phyloP scores from a whole-genome alignment of 2,797 vertebrate genomes.

The Mormyrops boulengeri region DNA sequence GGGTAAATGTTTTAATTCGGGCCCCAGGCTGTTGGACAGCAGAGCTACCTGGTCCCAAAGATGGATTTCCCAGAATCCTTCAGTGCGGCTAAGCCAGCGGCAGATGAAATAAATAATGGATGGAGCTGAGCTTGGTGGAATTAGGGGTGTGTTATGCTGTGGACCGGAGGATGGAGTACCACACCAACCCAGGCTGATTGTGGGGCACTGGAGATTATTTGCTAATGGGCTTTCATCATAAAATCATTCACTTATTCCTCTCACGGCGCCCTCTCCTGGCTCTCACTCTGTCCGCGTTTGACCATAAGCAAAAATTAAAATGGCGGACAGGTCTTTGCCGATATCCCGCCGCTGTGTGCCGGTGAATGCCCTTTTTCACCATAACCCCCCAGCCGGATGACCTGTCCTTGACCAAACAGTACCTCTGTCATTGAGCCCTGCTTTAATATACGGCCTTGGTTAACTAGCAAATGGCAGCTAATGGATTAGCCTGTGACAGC shows the following conservation, averaged over 20 bases:
- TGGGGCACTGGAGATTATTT: not conserved
- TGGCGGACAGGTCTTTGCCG: not conserved
- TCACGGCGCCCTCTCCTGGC: not conserved
- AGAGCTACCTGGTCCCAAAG: not conserved
- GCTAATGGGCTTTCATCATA: not conserved
- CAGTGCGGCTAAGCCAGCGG: not conserved
- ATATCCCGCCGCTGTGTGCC: not conserved
- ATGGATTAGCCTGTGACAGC: not conserved
- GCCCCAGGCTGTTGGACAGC: not conserved
- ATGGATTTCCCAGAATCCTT: constrained; percentile 16
- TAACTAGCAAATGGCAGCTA: not conserved
- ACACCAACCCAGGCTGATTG: not conserved
- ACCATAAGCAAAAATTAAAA: not conserved
- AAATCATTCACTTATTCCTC: not conserved
- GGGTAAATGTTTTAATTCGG: not conserved
- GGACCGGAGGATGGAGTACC: not conserved
- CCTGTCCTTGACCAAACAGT: not conserved
- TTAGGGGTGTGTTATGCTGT: not conserved
- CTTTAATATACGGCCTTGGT: not conserved
- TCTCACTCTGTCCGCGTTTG: not conserved
- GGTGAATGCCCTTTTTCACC: not conserved
- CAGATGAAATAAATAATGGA: constrained; percentile 21
- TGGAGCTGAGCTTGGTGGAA: not conserved
- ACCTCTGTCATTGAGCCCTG: not conserved
- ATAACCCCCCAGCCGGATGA: not conserved